Conservation (phyloP, 2,797 vertebrate species). For the Neosilurus hyrtlii region DNA sequence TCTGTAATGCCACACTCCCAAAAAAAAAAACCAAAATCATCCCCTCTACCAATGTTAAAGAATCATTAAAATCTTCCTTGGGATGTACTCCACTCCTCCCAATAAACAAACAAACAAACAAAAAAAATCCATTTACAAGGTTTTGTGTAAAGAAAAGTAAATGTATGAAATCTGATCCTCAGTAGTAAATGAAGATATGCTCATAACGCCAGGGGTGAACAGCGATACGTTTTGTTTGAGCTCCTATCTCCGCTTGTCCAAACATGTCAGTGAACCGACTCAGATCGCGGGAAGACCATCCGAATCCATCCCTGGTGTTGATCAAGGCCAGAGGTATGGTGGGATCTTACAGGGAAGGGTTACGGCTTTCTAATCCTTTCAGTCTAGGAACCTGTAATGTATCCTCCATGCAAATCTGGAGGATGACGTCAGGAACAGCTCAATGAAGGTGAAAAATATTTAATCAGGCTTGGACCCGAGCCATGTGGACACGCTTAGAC, state of each 20-base stretch:
- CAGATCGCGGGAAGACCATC: no score
- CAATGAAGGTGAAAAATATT: constrained; percentile 38
- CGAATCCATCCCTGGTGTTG: constrained; percentile 14
- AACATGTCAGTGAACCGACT: no score
- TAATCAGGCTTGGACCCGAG: background rate
- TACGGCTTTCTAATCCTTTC: constrained; percentile 38
- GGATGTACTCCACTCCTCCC: no score
- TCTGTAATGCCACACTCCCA: no score
- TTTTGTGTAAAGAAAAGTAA: no score
- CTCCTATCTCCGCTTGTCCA: background rate
- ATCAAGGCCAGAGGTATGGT: background rate
- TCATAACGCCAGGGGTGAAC: background rate
- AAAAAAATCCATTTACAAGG: no score
- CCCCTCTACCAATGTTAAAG: no score
- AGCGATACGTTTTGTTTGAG: background rate
- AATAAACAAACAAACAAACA: no score
- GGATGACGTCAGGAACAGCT: constrained; percentile 28
- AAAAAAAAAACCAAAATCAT: no score
- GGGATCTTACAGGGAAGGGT: background rate
- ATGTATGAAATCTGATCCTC: background rate
- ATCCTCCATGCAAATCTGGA: constrained; percentile 35
- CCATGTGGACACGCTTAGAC: background rate
- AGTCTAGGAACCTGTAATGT: constrained; percentile 20
- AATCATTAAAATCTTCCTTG: no score
- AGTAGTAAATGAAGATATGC: background rate